Evolutionary conservation across 2,888 invertebrate genomes (phyloP).

Genomic region (Aporophyla nigra): DNA sequence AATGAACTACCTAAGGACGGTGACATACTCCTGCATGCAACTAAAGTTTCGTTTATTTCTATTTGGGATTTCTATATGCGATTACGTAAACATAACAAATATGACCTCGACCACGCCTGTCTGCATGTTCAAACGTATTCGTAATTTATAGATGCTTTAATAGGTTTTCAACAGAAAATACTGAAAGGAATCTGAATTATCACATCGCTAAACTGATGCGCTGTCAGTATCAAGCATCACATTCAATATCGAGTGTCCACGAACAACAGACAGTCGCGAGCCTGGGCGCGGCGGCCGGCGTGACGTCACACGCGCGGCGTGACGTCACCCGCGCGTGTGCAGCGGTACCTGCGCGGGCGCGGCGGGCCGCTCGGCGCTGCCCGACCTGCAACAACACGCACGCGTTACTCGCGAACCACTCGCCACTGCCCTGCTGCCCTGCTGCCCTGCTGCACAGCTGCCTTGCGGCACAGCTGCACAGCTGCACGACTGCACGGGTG

Average conservation of each 20-base stretch:
- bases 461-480: neutral
- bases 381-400: conserved; percentile 44
- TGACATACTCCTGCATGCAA: conserved; percentile 31
- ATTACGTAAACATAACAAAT: conserved; percentile 17
- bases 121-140: conserved; percentile 21
- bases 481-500: neutral
- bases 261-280: conserved; percentile 2
- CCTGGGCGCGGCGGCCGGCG: conserved; percentile 31
- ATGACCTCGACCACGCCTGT: conserved; percentile 19
- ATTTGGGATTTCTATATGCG: neutral
- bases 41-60: neutral
- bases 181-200: neutral
- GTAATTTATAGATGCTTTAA: neutral
- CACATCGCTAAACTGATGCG: neutral
- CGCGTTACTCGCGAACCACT: neutral
- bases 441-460: neutral
- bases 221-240: neutral
- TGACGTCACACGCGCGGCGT: conserved; percentile 62
- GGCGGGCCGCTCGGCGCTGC: conserved; percentile 41
- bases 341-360: conserved; percentile 68
- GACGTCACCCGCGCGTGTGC: conserved; percentile 59
- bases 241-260: neutral
- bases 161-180: neutral
- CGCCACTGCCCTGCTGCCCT: neutral
- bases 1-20: neutral